These are phyloP conservation scores for Cariama cristata DNA, from an alignment of 2,113 vertebrate species.

Conservation along the genomic window DNA sequence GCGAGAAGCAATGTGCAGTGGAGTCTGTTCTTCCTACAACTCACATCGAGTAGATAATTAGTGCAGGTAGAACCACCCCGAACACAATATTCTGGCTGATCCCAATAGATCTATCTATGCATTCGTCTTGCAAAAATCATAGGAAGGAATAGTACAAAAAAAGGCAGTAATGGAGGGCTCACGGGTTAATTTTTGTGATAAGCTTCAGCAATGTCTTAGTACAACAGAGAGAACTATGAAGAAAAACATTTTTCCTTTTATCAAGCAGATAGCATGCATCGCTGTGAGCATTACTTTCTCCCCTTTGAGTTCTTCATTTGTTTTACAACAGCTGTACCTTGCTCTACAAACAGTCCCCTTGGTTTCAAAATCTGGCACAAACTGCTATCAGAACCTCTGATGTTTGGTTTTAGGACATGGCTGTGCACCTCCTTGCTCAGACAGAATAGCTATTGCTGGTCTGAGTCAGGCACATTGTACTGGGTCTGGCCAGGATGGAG, in stretches of 20 bases:
- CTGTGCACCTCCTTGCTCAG: neutral
- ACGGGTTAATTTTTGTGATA: accelerated
- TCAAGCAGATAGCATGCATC: neutral
- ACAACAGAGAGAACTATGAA: neutral
- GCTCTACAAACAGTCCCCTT: neutral
- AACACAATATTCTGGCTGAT: neutral
- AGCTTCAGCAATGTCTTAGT: neutral
- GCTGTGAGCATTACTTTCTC: neutral
- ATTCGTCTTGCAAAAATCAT: neutral
- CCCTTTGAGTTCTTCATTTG: neutral
- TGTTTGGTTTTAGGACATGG: neutral
- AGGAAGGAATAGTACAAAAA: neutral
- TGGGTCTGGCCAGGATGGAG: neutral
- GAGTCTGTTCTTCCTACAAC: slow-evolving; percentile 96
- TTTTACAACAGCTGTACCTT: neutral
- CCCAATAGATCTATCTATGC: neutral
- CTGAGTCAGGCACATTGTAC: neutral
- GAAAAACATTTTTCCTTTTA: neutral
- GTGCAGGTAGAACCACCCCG: neutral
- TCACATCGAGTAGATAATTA: slow-evolving; percentile 62
- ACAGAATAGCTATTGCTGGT: neutral
- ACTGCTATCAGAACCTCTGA: neutral
- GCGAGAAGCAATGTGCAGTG: slow-evolving; percentile 95
- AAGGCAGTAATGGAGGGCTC: neutral
- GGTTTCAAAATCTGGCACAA: neutral